Evolutionary conservation across 2,888 invertebrate genomes (phyloP).

Genomic region (Steromphala cineraria): DNA sequence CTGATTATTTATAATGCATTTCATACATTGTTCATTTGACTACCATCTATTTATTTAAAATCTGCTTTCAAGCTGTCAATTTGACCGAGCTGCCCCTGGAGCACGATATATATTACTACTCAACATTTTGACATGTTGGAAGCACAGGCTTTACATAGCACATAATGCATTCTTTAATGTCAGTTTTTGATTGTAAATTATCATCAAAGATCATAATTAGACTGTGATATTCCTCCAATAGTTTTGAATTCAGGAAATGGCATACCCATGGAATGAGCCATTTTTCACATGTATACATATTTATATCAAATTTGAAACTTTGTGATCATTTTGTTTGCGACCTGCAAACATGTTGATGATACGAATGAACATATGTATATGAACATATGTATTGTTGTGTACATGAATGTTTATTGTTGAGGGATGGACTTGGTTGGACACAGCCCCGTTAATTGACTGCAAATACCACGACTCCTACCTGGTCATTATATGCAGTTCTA

Average conservation of each 20-base stretch:
- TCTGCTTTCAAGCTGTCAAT: slow-evolving; percentile 11
- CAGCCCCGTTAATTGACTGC: slow-evolving; percentile 23
- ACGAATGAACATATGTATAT: slow-evolving; percentile 9
- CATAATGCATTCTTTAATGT: background rate
- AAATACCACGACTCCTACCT: slow-evolving; percentile 25
- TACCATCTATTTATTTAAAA: slow-evolving; percentile 18
- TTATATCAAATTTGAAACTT: slow-evolving; percentile 12
- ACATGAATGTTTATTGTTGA: background rate
- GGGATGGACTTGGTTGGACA: slow-evolving; percentile 14
- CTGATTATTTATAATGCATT: slow-evolving; percentile 16
- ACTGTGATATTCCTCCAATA: slow-evolving; percentile 20
- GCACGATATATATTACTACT: background rate
- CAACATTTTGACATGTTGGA: slow-evolving; percentile 14
- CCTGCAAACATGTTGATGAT: background rate
- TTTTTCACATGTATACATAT: slow-evolving; percentile 21
- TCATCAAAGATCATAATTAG: slow-evolving; percentile 15
- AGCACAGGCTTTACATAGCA: slow-evolving; percentile 10
- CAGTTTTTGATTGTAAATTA: slow-evolving; percentile 18
- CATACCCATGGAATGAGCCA: slow-evolving; percentile 17
- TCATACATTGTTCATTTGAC: slow-evolving; percentile 17
- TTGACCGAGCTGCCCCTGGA: background rate
- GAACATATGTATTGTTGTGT: slow-evolving; percentile 9
- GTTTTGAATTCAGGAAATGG: slow-evolving; percentile 18
- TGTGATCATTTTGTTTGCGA: slow-evolving; percentile 8
- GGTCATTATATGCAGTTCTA: slow-evolving; percentile 41